Conservation (phyloP, 2,113 vertebrate genomes). For the Leptobrachium leishanense region DNA sequence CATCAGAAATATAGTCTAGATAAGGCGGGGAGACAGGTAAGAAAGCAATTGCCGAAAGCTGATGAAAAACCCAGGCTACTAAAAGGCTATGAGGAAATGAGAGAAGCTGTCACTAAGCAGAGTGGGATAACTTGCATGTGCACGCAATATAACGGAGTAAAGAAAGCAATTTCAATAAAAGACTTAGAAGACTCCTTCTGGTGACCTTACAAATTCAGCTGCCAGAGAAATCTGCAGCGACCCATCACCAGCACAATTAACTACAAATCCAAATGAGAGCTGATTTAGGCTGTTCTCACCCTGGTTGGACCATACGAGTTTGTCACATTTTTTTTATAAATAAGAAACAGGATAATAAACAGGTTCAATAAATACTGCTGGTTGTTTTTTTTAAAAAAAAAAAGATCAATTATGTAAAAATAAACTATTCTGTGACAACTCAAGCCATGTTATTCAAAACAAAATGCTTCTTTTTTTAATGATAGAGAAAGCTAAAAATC, state of each 20-base stretch:
- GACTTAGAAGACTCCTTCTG: slow-evolving; percentile 35
- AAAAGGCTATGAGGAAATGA: slow-evolving; percentile 48
- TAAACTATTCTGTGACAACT: too few relatives aligned
- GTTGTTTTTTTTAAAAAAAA: too few relatives aligned
- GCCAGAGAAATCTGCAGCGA: not conserved
- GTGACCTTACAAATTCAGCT: slow-evolving; percentile 46
- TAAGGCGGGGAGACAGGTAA: slow-evolving; percentile 27
- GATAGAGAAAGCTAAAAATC: too few relatives aligned
- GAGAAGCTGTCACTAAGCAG: slow-evolving; percentile 49
- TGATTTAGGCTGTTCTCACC: not conserved
- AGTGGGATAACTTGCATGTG: slow-evolving; percentile 48
- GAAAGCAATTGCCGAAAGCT: slow-evolving; percentile 44
- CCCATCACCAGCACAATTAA: not conserved
- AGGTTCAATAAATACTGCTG: too few relatives aligned
- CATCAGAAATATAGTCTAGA: slow-evolving; percentile 37
- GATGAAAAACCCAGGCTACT: slow-evolving; percentile 45
- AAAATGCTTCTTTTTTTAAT: too few relatives aligned
- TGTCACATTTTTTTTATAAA: too few relatives aligned
- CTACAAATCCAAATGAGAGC: not conserved
- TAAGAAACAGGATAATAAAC: too few relatives aligned
- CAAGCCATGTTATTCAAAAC: too few relatives aligned
- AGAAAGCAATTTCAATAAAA: slow-evolving; percentile 36
- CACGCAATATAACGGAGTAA: slow-evolving; percentile 39
- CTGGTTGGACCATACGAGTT: not conserved
- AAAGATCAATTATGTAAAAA: too few relatives aligned